Evolutionary conservation across 2,888 invertebrate genomes (phyloP), one percentile per base, ranked within the genome.

Genomic region (Melikaiella ostensackeni): DNA sequence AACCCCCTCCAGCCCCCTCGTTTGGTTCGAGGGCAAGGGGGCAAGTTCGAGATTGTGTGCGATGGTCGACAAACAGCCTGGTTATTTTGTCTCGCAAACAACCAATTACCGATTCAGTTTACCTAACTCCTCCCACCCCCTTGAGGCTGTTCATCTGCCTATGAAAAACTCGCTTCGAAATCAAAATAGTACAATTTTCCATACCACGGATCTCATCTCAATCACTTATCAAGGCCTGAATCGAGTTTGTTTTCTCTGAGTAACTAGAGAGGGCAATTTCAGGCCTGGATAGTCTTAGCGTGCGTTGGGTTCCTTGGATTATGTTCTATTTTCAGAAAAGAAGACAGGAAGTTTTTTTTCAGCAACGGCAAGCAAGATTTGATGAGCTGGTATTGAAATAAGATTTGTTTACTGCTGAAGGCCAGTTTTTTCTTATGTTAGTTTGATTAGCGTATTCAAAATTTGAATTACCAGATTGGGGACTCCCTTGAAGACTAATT

Each of bases 1-100:
- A 38, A 46, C 74, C 75, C 76, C 73, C 75, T 42, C 42, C 42
- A 5, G 0, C 11, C 75, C 81, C 59, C 79, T 79, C 74, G 42
- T 64, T 57, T 50, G 64, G 38, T 74, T 35, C 66, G 33, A 57
- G 59, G 78, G 64, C 77, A 79, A 74, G 35, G 50, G 55, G 73
- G 75, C 30, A 80, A 81, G 75, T 82, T 80, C 73, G 74, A 78
- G 74, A 79, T 80, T 75, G 76, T 77, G 75, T 81, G 74, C 79
- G 80, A 82, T 75, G 80, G 64, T 81, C 77, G 82, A 83, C 83
- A 80, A 84, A 81, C 84, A 82, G 59, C 63, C 76, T 77, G 78
- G 81, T 86, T 86, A 83, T 87, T 87, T 85, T 82, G 82, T 81
- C 83, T 79, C 76, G 81, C 84, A 86, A 88, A 86, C 85, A 83